A percentile compares a stretch with the other conserved stretches of the same genome.
Evolutionary conservation across 2,797 vertebrate species (phyloP).

Genomic region (Xerus rutilus): DNA sequence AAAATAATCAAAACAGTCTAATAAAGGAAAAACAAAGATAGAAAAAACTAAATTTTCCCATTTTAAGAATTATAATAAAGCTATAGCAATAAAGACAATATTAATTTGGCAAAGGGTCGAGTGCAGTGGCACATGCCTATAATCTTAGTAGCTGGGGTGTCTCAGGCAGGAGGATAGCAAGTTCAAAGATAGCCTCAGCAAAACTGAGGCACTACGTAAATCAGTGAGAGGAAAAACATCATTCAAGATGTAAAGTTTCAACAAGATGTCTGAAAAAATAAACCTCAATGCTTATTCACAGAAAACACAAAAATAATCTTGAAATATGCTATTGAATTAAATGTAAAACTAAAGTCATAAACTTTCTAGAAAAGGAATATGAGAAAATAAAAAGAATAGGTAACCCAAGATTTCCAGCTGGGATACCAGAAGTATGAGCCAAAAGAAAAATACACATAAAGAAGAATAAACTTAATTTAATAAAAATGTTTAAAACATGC

Average conservation of each 20-base stretch:
- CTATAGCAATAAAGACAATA: neutral
- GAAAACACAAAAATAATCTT: neutral
- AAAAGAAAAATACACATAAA: neutral
- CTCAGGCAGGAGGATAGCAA: too few species aligned
- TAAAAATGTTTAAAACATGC: neutral
- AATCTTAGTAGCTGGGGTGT: too few species aligned
- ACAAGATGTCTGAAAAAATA: neutral
- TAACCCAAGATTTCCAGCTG: neutral
- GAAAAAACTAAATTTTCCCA: neutral
- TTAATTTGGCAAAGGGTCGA: neutral
- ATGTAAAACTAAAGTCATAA: conserved; percentile 11
- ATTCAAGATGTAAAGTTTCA: neutral
- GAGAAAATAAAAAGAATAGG: neutral
- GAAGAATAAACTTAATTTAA: too few species aligned
- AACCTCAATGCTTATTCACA: neutral
- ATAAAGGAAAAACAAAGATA: neutral
- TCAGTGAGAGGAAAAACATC: neutral
- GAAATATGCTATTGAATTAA: neutral
- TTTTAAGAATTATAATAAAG: neutral
- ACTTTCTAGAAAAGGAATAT: neutral
- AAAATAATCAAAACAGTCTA: neutral
- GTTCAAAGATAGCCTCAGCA: too few species aligned
- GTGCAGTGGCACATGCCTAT: neutral
- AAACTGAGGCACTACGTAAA: neutral
- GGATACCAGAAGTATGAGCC: neutral